phyloP scores from a whole-genome alignment of 30 jellyfish, hydroid and myxozoan species.

The Cassiopea andromeda region DNA sequence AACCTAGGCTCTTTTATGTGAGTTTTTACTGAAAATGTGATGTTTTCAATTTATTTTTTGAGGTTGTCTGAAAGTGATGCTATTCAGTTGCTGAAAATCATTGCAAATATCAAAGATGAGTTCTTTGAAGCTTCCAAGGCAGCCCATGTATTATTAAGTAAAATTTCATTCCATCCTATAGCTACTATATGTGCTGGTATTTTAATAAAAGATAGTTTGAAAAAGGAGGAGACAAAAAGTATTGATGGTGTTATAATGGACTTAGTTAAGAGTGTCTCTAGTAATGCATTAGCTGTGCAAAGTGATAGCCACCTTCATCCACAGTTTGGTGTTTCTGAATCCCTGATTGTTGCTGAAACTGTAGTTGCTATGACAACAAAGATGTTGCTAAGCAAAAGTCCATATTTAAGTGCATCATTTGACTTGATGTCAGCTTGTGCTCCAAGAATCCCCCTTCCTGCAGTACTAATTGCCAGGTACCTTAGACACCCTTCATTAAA shows the following conservation, averaged over 20 bases:
- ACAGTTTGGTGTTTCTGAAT: constrained; percentile 50
- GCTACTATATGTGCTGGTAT: constrained; percentile 82
- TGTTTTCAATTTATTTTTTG: not conserved
- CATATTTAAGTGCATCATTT: constrained; percentile 69
- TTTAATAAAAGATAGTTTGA: constrained; percentile 58
- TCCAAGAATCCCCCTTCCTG: constrained; percentile 86
- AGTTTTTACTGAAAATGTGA: too few relatives aligned
- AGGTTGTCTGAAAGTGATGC: constrained; percentile 81
- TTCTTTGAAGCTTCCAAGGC: constrained; percentile 47
- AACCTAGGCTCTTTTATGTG: too few relatives aligned
- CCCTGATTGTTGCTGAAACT: constrained; percentile 79
- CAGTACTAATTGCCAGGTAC: constrained; percentile 59
- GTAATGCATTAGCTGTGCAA: constrained; percentile 31
- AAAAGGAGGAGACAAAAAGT: constrained; percentile 59
- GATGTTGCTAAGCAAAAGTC: constrained; percentile 26
- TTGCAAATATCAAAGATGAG: constrained; percentile 70
- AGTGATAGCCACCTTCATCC: constrained; percentile 29
- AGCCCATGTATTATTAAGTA: constrained; percentile 32
- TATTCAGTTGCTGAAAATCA: constrained; percentile 52
- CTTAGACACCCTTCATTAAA: constrained; percentile 68
- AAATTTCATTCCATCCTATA: constrained; percentile 69
- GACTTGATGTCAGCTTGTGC: constrained; percentile 85
- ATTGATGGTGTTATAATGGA: constrained; percentile 77
- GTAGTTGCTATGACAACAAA: constrained; percentile 87
- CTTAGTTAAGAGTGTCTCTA: constrained; percentile 53